phyloP scores from a whole-genome alignment of 1,140 invertebrate genomes.

The Drosophila lowei region DNA sequence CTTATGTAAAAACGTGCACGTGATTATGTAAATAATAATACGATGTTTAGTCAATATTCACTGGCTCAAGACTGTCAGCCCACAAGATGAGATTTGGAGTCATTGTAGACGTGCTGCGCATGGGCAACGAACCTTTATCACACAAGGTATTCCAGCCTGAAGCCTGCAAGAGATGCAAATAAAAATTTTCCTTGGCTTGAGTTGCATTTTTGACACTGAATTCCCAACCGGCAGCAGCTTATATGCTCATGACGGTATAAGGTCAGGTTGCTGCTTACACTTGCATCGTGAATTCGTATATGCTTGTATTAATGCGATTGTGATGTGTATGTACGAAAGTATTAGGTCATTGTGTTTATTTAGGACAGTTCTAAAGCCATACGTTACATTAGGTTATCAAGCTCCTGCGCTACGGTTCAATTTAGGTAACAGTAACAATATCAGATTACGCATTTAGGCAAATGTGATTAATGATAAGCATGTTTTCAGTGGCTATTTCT shows the following conservation, averaged over 20 bases:
- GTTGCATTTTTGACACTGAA: constrained; percentile 51
- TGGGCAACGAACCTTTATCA: constrained; percentile 80
- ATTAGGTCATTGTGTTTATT: constrained; percentile 23
- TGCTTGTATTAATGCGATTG: constrained; percentile 13
- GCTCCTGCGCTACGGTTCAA: constrained; percentile 27
- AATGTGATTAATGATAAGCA: constrained; percentile 36
- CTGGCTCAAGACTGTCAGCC: constrained; percentile 8
- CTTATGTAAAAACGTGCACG: constrained; percentile 14
- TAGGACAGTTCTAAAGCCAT: constrained; percentile 52
- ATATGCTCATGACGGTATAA: constrained; percentile 49
- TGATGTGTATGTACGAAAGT: constrained; percentile 12
- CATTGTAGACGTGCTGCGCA: constrained; percentile 41
- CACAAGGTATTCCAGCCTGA: constrained; percentile 82
- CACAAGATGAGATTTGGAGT: constrained; percentile 11
- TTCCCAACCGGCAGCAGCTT: constrained; percentile 50
- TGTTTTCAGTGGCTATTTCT: constrained; percentile 20
- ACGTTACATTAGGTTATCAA: constrained; percentile 31
- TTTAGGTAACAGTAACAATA: constrained; percentile 28
- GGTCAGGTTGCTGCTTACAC: constrained; percentile 45
- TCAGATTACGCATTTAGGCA: constrained; percentile 13
- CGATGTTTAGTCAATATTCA: constrained; percentile 30
- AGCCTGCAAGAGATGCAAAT: constrained; percentile 80
- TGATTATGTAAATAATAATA: constrained; percentile 25
- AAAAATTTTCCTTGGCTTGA: constrained; percentile 71
- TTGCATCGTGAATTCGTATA: constrained; percentile 19